Evolutionary conservation across 2,113 vertebrate genomes (phyloP).

Genomic region (Conger conger): DNA sequence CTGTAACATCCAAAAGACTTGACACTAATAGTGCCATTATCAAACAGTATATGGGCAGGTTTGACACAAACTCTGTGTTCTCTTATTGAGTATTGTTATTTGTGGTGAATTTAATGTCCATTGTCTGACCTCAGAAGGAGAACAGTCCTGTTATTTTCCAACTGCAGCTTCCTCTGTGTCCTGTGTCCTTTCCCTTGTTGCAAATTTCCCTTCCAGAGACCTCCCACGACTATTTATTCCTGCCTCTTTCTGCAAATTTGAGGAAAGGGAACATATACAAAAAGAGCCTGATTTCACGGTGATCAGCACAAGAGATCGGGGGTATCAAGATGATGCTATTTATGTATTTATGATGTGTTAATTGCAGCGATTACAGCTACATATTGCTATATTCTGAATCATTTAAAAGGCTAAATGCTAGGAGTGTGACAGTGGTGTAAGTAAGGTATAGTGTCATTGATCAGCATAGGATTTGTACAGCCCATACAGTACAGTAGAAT

Average conservation of each 20-base stretch:
- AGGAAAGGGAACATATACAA: background rate
- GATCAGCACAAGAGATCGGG: background rate
- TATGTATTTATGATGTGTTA: background rate
- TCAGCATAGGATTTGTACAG: background rate
- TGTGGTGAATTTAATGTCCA: background rate
- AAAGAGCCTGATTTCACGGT: background rate
- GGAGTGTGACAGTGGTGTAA: background rate
- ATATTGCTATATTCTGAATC: background rate
- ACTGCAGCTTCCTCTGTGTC: conserved; percentile 30
- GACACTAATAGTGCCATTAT: too few relatives aligned
- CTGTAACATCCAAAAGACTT: too few relatives aligned
- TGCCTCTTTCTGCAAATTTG: background rate
- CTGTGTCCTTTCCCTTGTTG: conserved; percentile 25
- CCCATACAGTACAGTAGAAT: too few relatives aligned
- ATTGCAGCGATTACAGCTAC: background rate
- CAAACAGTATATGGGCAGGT: too few relatives aligned
- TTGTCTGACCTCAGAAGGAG: conserved; percentile 7
- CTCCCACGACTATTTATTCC: conserved; percentile 18
- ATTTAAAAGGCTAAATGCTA: background rate
- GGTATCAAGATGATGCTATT: background rate
- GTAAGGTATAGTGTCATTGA: background rate
- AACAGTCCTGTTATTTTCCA: background rate
- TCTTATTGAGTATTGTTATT: background rate
- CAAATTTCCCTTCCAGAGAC: background rate
- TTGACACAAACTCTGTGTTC: background rate